Percentiles rank a stretch among this genome's conserved stretches.
Conservation (phyloP, 2,888 invertebrate genomes). For the Frankliniella fusca region DNA sequence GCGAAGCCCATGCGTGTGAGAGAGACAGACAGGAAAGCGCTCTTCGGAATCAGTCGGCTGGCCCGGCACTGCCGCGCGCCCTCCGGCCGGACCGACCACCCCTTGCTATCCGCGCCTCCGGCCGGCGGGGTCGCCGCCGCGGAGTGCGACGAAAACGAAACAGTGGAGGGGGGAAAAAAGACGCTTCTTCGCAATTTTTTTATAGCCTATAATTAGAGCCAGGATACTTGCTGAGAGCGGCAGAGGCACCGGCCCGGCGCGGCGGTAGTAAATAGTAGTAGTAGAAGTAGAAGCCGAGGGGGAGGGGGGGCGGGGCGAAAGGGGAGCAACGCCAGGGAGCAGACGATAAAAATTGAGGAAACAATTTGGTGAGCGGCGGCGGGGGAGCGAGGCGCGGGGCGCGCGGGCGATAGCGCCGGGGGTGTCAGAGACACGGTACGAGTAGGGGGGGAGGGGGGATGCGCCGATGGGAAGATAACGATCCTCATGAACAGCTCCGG, state of each 20-base stretch:
- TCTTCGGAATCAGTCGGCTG: too few species aligned
- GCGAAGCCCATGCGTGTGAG: too few species aligned
- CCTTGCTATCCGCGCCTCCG: background rate
- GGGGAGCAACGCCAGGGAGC: background rate
- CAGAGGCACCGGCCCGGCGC: too few species aligned
- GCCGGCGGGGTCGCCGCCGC: background rate
- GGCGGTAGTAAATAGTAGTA: too few species aligned
- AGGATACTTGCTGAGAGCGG: background rate
- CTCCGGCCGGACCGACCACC: background rate
- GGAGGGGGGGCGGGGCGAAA: background rate
- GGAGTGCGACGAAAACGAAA: too few species aligned
- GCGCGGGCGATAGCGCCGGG: background rate
- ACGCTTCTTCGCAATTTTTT: background rate
- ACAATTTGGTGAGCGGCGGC: background rate
- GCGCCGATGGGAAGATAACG: conserved; percentile 15
- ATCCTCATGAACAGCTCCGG: conserved; percentile 14
- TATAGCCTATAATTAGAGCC: conserved; percentile 22
- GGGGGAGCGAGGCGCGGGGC: background rate
- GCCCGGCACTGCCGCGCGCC: background rate
- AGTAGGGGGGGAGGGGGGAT: too few species aligned
- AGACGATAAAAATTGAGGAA: conserved; percentile 11
- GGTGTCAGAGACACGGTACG: background rate
- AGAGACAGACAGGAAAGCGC: too few species aligned
- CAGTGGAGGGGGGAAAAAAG: background rate
- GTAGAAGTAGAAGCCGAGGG: too few species aligned